Percentiles rank a stretch among this genome's conserved stretches.
Conservation (phyloP, 2,888 invertebrate genomes). For the Pyralis farinalis region DNA sequence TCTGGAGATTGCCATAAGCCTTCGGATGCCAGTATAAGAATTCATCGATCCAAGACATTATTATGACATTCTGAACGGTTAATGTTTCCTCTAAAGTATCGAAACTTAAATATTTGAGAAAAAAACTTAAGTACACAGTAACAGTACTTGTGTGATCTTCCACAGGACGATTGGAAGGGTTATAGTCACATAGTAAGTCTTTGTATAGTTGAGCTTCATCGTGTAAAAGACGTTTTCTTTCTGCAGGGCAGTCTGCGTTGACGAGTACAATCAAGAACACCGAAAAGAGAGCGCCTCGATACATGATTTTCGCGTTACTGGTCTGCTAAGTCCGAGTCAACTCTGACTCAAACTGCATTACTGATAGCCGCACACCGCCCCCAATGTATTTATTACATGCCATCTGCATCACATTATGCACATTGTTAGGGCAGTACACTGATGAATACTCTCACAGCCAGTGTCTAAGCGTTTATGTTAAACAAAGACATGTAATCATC, state of each 20-base stretch:
- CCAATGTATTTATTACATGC: slow-evolving; percentile 21
- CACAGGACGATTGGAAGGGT: slow-evolving; percentile 76
- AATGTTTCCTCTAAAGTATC: slow-evolving; percentile 67
- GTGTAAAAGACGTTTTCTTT: slow-evolving; percentile 36
- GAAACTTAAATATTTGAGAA: slow-evolving; percentile 79
- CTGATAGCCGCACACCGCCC: slow-evolving; percentile 51
- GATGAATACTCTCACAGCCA: too few species aligned
- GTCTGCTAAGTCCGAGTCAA: background rate
- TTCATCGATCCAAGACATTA: slow-evolving; percentile 82
- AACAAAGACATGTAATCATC: too few species aligned
- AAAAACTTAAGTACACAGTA: slow-evolving; percentile 73
- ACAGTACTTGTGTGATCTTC: slow-evolving; percentile 69
- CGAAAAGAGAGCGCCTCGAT: slow-evolving; percentile 19
- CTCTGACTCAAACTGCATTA: slow-evolving; percentile 14
- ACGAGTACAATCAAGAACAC: slow-evolving; percentile 19
- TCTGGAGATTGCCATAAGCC: slow-evolving; percentile 83
- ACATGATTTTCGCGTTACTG: slow-evolving; percentile 24
- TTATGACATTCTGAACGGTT: slow-evolving; percentile 78
- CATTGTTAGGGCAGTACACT: too few species aligned
- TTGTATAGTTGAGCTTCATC: slow-evolving; percentile 67
- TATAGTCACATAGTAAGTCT: slow-evolving; percentile 80
- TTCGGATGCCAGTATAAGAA: slow-evolving; percentile 86
- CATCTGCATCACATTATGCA: slow-evolving; percentile 5
- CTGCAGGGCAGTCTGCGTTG: slow-evolving; percentile 37
- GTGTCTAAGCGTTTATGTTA: too few species aligned